Evolutionary conservation across 2,888 invertebrate species (phyloP), one percentile per base, ranked within the genome.

Genomic region (Papilio protenor): DNA sequence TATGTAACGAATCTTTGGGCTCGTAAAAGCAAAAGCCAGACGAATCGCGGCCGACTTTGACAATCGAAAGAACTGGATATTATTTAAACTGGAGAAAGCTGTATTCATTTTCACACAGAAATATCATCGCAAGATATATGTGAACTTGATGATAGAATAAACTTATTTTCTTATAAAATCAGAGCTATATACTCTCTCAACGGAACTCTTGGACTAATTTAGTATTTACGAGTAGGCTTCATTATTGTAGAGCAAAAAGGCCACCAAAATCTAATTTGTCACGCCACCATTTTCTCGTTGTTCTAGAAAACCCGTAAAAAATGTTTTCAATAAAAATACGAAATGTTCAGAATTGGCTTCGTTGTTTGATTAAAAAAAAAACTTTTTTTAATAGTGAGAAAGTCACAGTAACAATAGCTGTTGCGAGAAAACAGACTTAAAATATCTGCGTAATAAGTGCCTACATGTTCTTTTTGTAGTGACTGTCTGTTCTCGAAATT

Each of bases 11-110:
- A 59, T 55, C 40, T 40, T 23, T 8, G 52, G 16, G 16, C 18
- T 27, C 61, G 49, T 21, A 21, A 75, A 75, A 69, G 33, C 27
- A 75, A 75, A 66, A 75, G 75, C 66, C 40, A 23, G 45, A 69
- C 69, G 75, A 45, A 66, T 69, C 23, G 45, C 18, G 8, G n/a
- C 18, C 21, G 55, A 40, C 40, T 74, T 11, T 55, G 12, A 52
- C 5, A 52, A 21, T 40, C 66, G 66, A 66, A 12, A 45, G 4
- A 40, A 75, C 66, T 69, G 16, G 23, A 75, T 55, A 45, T 75
- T 69, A 16, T n/a, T 66, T 66, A 66, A 11, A 33, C 21, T 69
- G 45, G 75, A 75, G 75, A 75, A 75, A 75, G 75, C 57, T 69
- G n/a, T 27, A n/a, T 72, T 55, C 71, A 11, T 52, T 71, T 71